Conservation (phyloP, 2,113 vertebrate species). For the Neofelis nebulosa region DNA sequence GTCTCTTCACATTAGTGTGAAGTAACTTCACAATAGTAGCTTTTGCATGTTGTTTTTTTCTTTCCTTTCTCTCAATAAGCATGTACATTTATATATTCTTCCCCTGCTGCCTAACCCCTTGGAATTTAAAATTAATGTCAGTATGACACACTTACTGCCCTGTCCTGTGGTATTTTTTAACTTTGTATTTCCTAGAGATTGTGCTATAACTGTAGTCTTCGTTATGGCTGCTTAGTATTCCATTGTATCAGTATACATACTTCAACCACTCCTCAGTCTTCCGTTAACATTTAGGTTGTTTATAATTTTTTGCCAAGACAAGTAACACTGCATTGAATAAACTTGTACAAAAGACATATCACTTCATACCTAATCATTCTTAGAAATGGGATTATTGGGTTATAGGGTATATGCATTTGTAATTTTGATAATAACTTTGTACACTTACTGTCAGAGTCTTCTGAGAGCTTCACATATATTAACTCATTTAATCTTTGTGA, state of each 20-base stretch:
- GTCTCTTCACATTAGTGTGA: background rate
- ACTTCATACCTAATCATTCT: background rate
- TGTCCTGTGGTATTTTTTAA: background rate
- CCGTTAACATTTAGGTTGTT: background rate
- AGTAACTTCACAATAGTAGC: background rate
- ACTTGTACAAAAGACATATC: background rate
- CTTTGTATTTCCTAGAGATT: background rate
- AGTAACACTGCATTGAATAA: background rate
- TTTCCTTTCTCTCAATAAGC: background rate
- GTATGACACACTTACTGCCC: background rate
- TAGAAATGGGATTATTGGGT: background rate
- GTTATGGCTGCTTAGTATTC: background rate
- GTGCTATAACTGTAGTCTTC: background rate
- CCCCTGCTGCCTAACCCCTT: background rate
- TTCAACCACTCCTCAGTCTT: background rate
- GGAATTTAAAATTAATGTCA: conserved; percentile 31
- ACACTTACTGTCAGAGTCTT: background rate
- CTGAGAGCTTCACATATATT: background rate
- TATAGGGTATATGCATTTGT: background rate
- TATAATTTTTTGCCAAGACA: background rate
- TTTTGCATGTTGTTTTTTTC: background rate
- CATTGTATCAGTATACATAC: background rate
- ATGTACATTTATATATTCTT: background rate
- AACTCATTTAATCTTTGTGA: background rate
- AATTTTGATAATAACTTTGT: background rate